Evolutionary conservation across 1,140 invertebrate genomes (phyloP), one percentile per base, ranked within the genome.

Genomic region (Cotesia glomerata): DNA sequence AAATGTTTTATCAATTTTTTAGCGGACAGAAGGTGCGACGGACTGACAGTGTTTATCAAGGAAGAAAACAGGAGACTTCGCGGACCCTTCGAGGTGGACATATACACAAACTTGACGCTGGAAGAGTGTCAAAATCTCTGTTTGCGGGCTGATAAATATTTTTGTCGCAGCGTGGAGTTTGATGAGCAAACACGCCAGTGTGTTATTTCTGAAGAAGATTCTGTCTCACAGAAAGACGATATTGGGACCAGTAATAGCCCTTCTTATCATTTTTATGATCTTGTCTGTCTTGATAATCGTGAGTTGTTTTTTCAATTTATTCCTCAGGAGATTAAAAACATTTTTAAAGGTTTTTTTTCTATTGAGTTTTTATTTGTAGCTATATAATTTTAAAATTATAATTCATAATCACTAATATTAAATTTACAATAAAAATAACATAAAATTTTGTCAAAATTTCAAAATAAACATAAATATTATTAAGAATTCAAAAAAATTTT

Each of bases 141-240:
- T 81, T 87, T 95, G 18, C 87, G 92, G 61, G 92, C 93, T 35
- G 93, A 94, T 80, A 94, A 94, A 89, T 94, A 95, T 82, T 95
- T 95, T 77, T 96, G 95, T 82, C 92, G 95, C 26, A 95, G 95
- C 5, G 92, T 97, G n/a, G 94, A 95, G 79, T 96, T 94, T 80
- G 94, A 97, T 78, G 93, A 95, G 72, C 92, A 94, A 87, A 94
- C 93, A 0, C 90, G 91, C 74, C 91, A 93, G 69, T 97, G 95
- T 75, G 92, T 94, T 4, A 89, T 97, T 7, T 95, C 94, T 0
- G 95, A 96, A 83, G 95, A 97, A 84, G 95, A 97, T 82, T 95
- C 94, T 0, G 91, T 94, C 7, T 95, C 94, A 0, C 93, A 95
- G 80, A 93, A 94, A 81, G 93, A 95, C 79, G 93, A 95, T 80